Percentiles rank a stretch among this genome's conserved stretches.
phyloP scores from a whole-genome alignment of 2,113 vertebrate species.

The Murina feae region DNA sequence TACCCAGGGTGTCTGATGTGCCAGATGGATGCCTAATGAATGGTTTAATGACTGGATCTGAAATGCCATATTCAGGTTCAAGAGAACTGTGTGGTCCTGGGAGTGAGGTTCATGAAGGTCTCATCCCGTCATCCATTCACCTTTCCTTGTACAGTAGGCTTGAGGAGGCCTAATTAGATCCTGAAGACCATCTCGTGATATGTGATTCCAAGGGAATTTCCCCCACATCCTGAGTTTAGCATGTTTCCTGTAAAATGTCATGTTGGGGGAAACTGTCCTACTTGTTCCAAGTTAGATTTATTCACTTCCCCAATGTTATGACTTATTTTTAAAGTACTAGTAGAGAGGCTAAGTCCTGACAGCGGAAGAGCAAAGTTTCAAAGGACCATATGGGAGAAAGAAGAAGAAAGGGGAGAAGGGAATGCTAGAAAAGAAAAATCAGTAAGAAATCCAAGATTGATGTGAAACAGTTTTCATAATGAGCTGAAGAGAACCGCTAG shows the following conservation, averaged over 20 bases:
- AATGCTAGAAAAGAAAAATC: neutral
- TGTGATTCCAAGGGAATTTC: neutral
- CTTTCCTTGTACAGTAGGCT: neutral
- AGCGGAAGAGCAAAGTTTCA: neutral
- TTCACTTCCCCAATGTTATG: neutral
- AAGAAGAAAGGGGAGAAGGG: neutral
- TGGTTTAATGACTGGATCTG: neutral
- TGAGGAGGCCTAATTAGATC: neutral
- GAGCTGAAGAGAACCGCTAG: neutral
- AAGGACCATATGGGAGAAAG: neutral
- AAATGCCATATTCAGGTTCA: neutral
- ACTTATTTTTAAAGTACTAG: neutral
- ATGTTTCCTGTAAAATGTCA: neutral
- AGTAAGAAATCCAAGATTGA: neutral
- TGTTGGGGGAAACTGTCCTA: neutral
- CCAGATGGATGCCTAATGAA: neutral
- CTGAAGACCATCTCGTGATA: neutral
- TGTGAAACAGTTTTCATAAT: neutral
- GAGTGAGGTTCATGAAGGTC: neutral
- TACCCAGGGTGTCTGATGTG: neutral
- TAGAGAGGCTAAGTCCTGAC: neutral
- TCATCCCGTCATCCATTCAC: neutral
- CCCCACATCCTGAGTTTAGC: neutral
- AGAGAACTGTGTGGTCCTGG: neutral
- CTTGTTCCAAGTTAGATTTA: neutral